These are phyloP conservation scores for Nebria salina DNA, from an alignment of 2,888 invertebrate genomes.

Conservation along the genomic window DNA sequence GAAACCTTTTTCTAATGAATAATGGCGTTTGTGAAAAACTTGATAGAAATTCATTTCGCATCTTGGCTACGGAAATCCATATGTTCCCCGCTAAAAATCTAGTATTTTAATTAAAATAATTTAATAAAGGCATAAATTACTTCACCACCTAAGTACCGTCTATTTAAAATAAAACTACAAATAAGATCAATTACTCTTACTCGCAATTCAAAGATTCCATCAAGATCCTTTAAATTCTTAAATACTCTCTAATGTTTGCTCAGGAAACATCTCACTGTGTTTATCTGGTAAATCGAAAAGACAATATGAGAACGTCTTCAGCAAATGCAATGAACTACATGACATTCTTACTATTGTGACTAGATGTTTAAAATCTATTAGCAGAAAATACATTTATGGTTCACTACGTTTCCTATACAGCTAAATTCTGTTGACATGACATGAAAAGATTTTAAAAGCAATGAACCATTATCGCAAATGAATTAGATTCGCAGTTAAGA, in stretches of 20 bases:
- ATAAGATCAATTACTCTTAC: background rate
- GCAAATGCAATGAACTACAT: background rate
- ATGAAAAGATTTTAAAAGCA: too few species aligned
- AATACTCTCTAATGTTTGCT: slow-evolving; percentile 6
- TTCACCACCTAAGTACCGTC: too few species aligned
- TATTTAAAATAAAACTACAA: background rate
- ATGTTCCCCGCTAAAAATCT: background rate
- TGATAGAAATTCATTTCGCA: too few species aligned
- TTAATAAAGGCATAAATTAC: too few species aligned
- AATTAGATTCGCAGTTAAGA: too few species aligned
- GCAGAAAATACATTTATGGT: too few species aligned
- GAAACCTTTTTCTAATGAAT: slow-evolving; percentile 27
- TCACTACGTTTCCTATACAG: too few species aligned
- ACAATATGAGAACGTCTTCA: slow-evolving; percentile 10
- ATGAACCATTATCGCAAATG: too few species aligned
- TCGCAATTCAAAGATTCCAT: background rate
- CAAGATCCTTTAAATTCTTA: background rate
- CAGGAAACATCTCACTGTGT: slow-evolving; percentile 19
- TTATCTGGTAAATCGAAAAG: slow-evolving; percentile 25
- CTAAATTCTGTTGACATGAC: too few species aligned
- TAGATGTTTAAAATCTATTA: too few species aligned
- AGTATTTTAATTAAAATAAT: too few species aligned
- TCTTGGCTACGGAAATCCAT: background rate
- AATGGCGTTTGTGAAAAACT: slow-evolving; percentile 18
- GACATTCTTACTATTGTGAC: background rate